phyloP scores from a whole-genome alignment of 2,797 vertebrate genomes.

The Scomberomorus guttatus region DNA sequence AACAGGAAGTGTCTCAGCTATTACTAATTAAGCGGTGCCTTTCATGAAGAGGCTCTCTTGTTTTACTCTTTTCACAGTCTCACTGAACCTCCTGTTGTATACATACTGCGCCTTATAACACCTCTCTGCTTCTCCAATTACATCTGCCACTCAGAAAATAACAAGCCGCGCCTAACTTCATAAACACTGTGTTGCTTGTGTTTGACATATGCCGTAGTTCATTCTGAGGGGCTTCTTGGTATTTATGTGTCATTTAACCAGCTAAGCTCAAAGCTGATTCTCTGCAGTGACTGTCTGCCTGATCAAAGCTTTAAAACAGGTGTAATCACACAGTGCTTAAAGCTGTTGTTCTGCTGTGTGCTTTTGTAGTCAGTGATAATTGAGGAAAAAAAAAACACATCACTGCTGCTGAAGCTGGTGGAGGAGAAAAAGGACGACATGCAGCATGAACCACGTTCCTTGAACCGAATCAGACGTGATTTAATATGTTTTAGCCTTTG shows the following conservation, averaged over 20 bases:
- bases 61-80: constrained; percentile 35
- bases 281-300: constrained; percentile 34
- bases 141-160: constrained; percentile 4
- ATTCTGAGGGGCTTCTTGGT: constrained; percentile 19
- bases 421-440: not conserved
- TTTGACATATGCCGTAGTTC: constrained; percentile 23
- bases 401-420: not conserved
- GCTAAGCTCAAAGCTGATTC: constrained; percentile 26
- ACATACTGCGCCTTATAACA: constrained; percentile 15
- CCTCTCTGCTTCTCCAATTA: constrained; percentile 13
- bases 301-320: constrained; percentile 50
- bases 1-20: constrained; percentile 47
- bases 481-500: constrained; percentile 39
- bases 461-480: constrained; percentile 33
- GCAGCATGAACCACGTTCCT: constrained; percentile 6
- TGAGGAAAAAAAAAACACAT: not conserved
- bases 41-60: constrained; percentile 21
- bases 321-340: constrained; percentile 25
- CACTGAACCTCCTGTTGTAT: not conserved
- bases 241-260: constrained; percentile 38
- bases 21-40: constrained; percentile 42
- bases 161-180: constrained; percentile 1
- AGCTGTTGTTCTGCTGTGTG: constrained; percentile 13
- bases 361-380: constrained; percentile 27
- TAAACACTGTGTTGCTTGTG: not conserved